These are phyloP conservation scores for Heterodera filipjevi DNA, from an alignment of 2,888 invertebrate genomes.

Conservation along the genomic window DNA sequence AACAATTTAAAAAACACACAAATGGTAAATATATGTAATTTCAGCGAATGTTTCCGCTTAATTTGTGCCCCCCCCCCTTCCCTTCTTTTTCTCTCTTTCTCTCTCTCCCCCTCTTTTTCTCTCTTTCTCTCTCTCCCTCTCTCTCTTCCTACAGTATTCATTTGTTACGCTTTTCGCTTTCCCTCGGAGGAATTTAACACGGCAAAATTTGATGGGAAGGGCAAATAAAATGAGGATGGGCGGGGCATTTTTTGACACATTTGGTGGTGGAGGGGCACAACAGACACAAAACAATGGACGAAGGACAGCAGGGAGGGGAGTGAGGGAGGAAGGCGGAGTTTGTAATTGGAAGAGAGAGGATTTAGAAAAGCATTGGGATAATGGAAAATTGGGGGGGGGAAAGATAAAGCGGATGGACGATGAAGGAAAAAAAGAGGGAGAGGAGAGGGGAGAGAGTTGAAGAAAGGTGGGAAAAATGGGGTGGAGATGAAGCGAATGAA, in stretches of 20 bases:
- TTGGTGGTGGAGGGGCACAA: neutral
- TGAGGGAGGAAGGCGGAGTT: neutral
- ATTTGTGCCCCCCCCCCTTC: conserved; percentile 8
- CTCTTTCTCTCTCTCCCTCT: too few species aligned
- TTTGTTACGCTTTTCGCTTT: neutral
- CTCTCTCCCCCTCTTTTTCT: too few species aligned
- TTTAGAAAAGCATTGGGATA: neutral
- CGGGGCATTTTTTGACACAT: conserved; percentile 14
- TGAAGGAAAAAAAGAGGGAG: too few species aligned
- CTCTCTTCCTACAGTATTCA: neutral
- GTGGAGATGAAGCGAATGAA: neutral
- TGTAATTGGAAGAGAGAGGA: neutral
- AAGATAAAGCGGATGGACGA: too few species aligned
- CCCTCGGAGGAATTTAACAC: neutral
- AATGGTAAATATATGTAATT: neutral
- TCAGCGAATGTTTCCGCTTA: neutral
- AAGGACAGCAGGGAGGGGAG: neutral
- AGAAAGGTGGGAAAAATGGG: too few species aligned
- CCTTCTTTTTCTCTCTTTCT: too few species aligned
- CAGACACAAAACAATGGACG: conserved; percentile 5
- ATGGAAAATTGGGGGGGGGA: too few species aligned
- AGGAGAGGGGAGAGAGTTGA: neutral
- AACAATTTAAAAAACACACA: neutral
- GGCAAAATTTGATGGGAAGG: neutral
- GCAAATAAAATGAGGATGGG: neutral